Conservation (phyloP, 2,888 invertebrate genomes). For the Andrena minutula region DNA sequence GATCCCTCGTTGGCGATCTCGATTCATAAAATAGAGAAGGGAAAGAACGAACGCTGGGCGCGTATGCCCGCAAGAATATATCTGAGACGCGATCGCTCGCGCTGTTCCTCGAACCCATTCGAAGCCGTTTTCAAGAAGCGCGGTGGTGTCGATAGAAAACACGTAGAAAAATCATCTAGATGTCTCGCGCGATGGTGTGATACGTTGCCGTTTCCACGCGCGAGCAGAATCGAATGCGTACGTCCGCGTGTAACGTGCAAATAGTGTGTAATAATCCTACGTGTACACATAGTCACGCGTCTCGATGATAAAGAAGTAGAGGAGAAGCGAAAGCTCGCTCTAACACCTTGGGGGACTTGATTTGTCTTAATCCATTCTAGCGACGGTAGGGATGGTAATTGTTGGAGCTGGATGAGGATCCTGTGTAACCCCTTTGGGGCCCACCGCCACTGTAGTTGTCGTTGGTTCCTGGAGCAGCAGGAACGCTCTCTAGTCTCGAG, state of each 20-base stretch:
- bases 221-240: neutral
- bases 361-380: constrained; percentile 67
- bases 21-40: neutral
- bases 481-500: constrained; percentile 74
- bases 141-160: neutral
- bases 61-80: neutral
- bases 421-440: constrained; percentile 80
- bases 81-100: neutral
- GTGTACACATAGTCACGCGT: constrained; percentile 1
- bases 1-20: neutral
- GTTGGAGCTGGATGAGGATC: constrained; percentile 77
- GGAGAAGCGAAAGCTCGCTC: constrained; percentile 34
- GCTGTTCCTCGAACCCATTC: neutral
- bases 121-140: neutral
- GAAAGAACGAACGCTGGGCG: neutral
- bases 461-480: constrained; percentile 79
- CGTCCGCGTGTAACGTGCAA: neutral
- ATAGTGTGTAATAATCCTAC: neutral
- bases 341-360: constrained; percentile 23
- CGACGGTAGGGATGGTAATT: constrained; percentile 83
- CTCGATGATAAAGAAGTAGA: constrained; percentile 25
- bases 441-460: constrained; percentile 77
- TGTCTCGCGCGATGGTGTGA: neutral
- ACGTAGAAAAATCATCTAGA: constrained; percentile 15
- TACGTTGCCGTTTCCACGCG: neutral